These are phyloP conservation scores for Rotaria macrura DNA, from an alignment of 2,888 invertebrate species.

Conservation along the genomic window DNA sequence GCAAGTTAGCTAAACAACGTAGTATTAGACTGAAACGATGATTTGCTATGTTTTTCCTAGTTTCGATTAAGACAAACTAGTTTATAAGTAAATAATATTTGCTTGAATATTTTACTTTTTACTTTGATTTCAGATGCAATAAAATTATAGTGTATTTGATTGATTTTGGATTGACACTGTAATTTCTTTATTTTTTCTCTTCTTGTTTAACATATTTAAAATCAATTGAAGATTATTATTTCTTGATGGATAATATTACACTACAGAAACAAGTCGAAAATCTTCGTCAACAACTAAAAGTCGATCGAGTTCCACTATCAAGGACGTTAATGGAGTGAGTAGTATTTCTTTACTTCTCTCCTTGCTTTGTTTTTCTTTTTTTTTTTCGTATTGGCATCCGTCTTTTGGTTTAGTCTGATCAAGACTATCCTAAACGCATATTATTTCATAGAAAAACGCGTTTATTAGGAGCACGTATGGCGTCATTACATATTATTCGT, in stretches of 20 bases:
- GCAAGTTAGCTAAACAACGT: background rate
- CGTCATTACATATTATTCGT: background rate
- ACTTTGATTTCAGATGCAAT: background rate
- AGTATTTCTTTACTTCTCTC: background rate
- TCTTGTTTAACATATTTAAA: background rate
- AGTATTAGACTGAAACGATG: too few species aligned
- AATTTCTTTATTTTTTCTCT: background rate
- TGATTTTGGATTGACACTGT: background rate
- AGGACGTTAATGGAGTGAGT: background rate
- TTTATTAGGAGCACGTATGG: background rate
- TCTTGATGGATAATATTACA: background rate
- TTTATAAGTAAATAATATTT: too few species aligned
- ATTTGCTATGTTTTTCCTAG: too few species aligned
- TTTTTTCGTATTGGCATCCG: background rate
- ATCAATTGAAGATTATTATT: background rate
- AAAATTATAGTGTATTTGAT: background rate
- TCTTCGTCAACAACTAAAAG: background rate
- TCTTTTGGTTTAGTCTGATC: background rate
- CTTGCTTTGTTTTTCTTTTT: background rate
- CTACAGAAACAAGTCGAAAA: conserved; percentile 7
- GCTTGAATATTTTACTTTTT: background rate
- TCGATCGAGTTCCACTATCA: background rate
- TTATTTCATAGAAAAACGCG: background rate
- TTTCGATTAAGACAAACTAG: too few species aligned
- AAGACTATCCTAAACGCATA: background rate